phyloP scores from a whole-genome alignment of 1,140 invertebrate genomes.

The Macrobrachium nipponense region DNA sequence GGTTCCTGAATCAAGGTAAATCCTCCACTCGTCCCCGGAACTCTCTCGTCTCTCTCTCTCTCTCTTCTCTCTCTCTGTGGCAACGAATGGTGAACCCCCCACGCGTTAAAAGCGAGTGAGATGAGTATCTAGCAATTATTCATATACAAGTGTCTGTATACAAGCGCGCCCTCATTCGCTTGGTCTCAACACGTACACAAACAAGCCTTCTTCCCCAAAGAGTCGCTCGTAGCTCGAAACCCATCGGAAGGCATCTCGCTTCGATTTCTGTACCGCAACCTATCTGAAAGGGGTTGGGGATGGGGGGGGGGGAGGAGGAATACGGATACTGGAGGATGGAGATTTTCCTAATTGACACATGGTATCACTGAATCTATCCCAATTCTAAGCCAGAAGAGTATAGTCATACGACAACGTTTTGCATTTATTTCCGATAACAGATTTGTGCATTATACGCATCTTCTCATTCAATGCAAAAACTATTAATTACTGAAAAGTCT shows the following conservation, averaged over 20 bases:
- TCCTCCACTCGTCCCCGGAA: background rate
- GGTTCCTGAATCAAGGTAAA: background rate
- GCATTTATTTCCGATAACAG: too few species aligned
- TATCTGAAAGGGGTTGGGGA: background rate
- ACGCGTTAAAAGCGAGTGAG: slow-evolving; percentile 15
- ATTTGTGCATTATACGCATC: too few species aligned
- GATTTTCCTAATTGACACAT: too few species aligned
- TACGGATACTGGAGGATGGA: too few species aligned
- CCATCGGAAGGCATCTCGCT: background rate
- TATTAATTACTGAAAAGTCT: too few species aligned
- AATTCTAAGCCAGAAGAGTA: too few species aligned
- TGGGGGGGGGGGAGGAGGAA: too few species aligned
- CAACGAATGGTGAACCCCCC: background rate
- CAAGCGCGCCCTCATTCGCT: slow-evolving; percentile 1
- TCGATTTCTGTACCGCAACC: background rate
- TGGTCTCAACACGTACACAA: slow-evolving; percentile 12
- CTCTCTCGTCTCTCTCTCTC: too few species aligned
- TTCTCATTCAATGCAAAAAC: too few species aligned
- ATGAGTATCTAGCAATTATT: slow-evolving; percentile 19
- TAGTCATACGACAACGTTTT: too few species aligned
- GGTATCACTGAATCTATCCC: too few species aligned
- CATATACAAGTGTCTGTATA: slow-evolving; percentile 18
- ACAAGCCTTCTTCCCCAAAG: background rate
- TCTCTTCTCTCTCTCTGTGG: too few species aligned
- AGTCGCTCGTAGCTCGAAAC: background rate